These are phyloP conservation scores for Antedon mediterranea DNA, from an alignment of 53 echinoderm and acorn worm genomes.

Conservation along the genomic window DNA sequence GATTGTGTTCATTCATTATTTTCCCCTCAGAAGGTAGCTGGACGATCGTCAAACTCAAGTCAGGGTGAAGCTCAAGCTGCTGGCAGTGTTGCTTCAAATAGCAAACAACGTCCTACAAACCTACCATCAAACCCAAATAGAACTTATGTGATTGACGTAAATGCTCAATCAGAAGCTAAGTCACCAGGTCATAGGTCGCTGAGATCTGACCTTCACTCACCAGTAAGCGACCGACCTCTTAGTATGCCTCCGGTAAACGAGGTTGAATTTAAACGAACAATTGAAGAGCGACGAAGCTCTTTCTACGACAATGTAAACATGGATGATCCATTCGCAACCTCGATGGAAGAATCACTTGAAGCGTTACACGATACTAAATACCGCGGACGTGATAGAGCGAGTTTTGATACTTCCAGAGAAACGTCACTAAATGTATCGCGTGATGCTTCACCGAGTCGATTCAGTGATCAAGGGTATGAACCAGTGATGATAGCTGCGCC, in stretches of 20 bases:
- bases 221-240: slow-evolving; percentile 59
- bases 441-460: background rate
- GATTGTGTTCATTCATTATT: no score
- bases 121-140: slow-evolving; percentile 1
- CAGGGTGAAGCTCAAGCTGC: slow-evolving; percentile 1
- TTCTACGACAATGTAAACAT: slow-evolving; percentile 89
- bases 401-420: background rate
- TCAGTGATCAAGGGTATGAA: background rate
- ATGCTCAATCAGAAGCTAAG: background rate
- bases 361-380: slow-evolving; percentile 21
- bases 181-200: slow-evolving; percentile 26
- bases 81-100: slow-evolving; percentile 14
- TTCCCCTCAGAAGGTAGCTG: background rate
- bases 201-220: slow-evolving; percentile 38
- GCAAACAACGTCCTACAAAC: slow-evolving; percentile 14
- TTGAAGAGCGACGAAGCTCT: slow-evolving; percentile 60
- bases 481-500: background rate
- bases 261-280: slow-evolving; percentile 25
- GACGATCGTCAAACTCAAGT: background rate
- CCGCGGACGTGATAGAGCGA: background rate
- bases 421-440: background rate
- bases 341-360: slow-evolving; percentile 96
- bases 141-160: background rate
- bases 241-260: slow-evolving; percentile 83
- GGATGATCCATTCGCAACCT: slow-evolving; percentile 82